Evolutionary conservation across 2,113 vertebrate species (phyloP), one percentile per base, ranked within the genome.

Genomic region (Numenius arquata): DNA sequence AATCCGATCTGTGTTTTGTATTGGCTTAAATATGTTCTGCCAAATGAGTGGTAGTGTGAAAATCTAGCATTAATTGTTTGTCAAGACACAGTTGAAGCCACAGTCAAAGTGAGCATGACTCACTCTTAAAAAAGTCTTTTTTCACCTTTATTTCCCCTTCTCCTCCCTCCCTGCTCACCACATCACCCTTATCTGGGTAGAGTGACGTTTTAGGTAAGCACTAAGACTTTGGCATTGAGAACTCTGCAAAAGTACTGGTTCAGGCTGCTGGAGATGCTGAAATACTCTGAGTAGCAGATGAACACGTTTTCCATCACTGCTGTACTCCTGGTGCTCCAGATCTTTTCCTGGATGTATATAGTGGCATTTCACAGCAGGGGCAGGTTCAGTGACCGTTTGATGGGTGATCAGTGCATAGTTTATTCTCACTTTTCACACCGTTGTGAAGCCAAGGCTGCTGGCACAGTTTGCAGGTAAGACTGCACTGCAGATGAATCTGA

Each of bases 31-130:
- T 90, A 80, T 84, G 61, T 86, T 89, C 88, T 95, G 92, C 83
- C 91, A 97, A 95, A 88, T 71, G 83, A 90, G 65, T 52, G 63
- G 25, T 88, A n/a, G 89, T 93, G 95, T 95, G 93, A 96, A 95
- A 95, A 96, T 92, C 41, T 71, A 74, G 59, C 80, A 59, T 78
- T 92, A 88, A 90, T 86, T 95, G 88, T 97, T 91, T 96, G 90
- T 94, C 62, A 84, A 85, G 94, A 53, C 19, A 40, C 16, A 73
- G 50, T 17, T 80, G 86, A 89, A 93, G 68, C 61, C 34, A n/a
- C 68, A 59, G 72, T 79, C 30, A 21, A 67, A 94, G 34, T 70
- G 63, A 70, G 22, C 62, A 59, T 71, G 70, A 59, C n/a, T 92
- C 61, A 56, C 19, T 80, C 21, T 53, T 15, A 41, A 79, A 86